Percentiles rank a stretch among this genome's conserved stretches.
phyloP scores from a whole-genome alignment of 92 coral and sea anemone species.

The Phenganax stokvisi region DNA sequence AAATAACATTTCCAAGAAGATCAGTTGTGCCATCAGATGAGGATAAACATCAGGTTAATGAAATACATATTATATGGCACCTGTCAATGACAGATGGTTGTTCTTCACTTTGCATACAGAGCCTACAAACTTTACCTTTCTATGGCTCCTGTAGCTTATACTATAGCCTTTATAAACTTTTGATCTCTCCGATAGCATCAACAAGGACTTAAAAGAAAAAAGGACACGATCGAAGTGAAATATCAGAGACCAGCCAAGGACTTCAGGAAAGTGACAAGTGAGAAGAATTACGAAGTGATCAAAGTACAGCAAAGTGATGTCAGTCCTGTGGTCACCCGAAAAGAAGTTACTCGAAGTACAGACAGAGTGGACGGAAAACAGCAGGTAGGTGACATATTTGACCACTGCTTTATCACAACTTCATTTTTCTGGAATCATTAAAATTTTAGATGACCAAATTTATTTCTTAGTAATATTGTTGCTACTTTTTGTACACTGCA shows the following conservation, averaged over 20 bases:
- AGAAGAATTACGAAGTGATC: not conserved
- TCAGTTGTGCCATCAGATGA: not conserved
- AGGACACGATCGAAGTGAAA: conserved; percentile 22
- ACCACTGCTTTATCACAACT: not conserved
- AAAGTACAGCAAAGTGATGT: conserved; percentile 5
- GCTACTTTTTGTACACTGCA: not conserved
- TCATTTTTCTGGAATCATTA: not conserved
- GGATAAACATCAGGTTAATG: conserved; percentile 7
- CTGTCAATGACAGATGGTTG: not conserved
- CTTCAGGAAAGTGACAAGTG: not conserved
- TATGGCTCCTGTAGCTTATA: not conserved
- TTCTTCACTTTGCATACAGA: not conserved
- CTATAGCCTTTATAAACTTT: not conserved
- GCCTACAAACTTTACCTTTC: not conserved
- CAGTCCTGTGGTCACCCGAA: not conserved
- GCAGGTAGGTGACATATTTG: not conserved
- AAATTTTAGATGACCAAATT: not conserved
- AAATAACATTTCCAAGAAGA: conserved; percentile 31
- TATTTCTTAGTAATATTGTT: not conserved
- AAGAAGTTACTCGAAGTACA: not conserved
- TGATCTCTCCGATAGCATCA: not conserved
- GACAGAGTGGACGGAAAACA: conserved; percentile 3
- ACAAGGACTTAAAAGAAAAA: conserved; percentile 34
- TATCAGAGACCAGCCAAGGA: conserved; percentile 23
- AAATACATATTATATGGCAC: not conserved